A percentile compares a stretch with the other conserved stretches of the same genome.
Evolutionary conservation across 1,140 invertebrate species (phyloP).

Genomic region (Bombyx mori): ASM3026992v2 NC_085111.1:13011001-13011500

Average conservation of each 20-base stretch:
- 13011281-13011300: conserved; percentile 38
- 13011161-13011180: too few species aligned
- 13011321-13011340: conserved; percentile 27
- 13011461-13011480: conserved; percentile 3
- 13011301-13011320: conserved; percentile 28
- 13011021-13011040: neutral
- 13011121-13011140: too few species aligned
- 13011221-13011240: too few species aligned
- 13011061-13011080: too few species aligned
- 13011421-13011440: conserved; percentile 30
- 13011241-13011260: conserved; percentile 18
- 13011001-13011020: conserved; percentile 11
- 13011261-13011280: conserved; percentile 28
- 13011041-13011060: neutral
- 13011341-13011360: conserved; percentile 32
- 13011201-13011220: too few species aligned
- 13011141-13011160: too few species aligned
- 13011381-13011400: conserved; percentile 30
- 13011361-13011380: conserved; percentile 26
- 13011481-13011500: conserved; percentile 24
- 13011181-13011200: too few species aligned
- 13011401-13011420: conserved; percentile 19
- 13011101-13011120: too few species aligned
- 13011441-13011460: conserved; percentile 16
- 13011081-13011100: too few species aligned